Evolutionary conservation across 2,797 vertebrate species (phyloP).

Genomic region (Margarornis squamiger): DNA sequence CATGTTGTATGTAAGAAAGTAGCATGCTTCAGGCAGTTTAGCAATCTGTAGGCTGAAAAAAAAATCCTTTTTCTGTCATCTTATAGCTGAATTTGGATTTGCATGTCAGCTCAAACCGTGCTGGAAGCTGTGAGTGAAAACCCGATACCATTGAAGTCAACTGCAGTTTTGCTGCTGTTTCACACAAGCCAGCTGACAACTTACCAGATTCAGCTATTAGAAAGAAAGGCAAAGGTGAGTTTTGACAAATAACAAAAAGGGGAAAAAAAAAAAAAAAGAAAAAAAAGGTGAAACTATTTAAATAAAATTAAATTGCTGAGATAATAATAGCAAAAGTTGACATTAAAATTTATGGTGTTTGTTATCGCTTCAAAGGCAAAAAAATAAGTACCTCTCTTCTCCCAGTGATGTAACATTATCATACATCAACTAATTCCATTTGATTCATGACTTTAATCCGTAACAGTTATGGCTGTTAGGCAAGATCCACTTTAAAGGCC

Average conservation of each 20-base stretch:
- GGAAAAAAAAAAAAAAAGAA: too few species aligned
- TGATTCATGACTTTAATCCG: conserved; percentile 23
- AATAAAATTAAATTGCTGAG: background rate
- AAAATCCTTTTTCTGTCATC: background rate
- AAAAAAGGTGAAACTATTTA: background rate
- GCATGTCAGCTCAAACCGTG: background rate
- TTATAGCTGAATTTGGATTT: conserved; percentile 2
- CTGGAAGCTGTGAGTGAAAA: background rate
- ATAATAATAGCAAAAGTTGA: background rate
- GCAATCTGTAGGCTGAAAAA: background rate
- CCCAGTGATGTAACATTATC: background rate
- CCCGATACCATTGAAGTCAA: background rate
- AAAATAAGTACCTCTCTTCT: background rate
- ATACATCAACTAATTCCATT: conserved; percentile 10
- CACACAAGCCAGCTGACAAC: background rate
- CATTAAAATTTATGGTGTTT: conserved; percentile 21
- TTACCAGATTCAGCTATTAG: rapidly evolving
- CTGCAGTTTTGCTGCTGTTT: background rate
- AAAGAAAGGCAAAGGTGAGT: background rate
- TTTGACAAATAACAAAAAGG: background rate
- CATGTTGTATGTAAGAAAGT: background rate
- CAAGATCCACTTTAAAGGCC: background rate
- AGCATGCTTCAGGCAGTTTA: background rate
- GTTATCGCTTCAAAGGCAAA: background rate
- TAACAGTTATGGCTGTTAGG: background rate